Evolutionary conservation across 2,797 vertebrate genomes (phyloP).

Genomic region (Megaceryle alcyon): DNA sequence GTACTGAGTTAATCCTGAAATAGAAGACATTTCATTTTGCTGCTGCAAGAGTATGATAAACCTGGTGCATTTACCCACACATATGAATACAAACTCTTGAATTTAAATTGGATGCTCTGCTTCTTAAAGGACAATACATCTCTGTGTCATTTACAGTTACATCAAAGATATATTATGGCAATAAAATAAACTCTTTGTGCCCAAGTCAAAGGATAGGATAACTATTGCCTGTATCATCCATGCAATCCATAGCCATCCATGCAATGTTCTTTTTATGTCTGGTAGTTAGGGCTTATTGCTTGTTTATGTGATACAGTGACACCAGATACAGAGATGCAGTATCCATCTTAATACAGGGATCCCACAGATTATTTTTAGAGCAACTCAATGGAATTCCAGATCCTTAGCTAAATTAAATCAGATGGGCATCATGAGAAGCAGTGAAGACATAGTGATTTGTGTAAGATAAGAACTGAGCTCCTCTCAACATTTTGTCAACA

Average conservation of each 20-base stretch:
- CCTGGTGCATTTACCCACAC: background rate
- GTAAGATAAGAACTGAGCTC: background rate
- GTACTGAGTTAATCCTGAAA: background rate
- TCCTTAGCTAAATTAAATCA: background rate
- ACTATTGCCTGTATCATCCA: background rate
- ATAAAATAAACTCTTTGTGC: background rate
- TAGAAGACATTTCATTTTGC: background rate
- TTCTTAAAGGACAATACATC: background rate
- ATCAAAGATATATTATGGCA: background rate
- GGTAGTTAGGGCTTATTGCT: background rate
- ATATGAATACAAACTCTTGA: background rate
- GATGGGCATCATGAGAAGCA: background rate
- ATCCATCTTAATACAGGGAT: background rate
- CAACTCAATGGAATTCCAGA: background rate
- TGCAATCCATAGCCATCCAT: background rate
- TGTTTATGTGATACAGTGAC: background rate
- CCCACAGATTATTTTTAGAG: background rate
- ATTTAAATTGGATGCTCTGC: background rate
- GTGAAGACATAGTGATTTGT: background rate
- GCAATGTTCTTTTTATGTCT: background rate
- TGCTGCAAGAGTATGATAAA: background rate
- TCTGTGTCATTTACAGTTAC: background rate
- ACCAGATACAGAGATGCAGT: background rate
- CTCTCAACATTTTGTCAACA: background rate
- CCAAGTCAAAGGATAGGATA: background rate